These are phyloP conservation scores for Crocuta crocuta DNA, from an alignment of 2,113 vertebrate species.

Conservation along the genomic window DNA sequence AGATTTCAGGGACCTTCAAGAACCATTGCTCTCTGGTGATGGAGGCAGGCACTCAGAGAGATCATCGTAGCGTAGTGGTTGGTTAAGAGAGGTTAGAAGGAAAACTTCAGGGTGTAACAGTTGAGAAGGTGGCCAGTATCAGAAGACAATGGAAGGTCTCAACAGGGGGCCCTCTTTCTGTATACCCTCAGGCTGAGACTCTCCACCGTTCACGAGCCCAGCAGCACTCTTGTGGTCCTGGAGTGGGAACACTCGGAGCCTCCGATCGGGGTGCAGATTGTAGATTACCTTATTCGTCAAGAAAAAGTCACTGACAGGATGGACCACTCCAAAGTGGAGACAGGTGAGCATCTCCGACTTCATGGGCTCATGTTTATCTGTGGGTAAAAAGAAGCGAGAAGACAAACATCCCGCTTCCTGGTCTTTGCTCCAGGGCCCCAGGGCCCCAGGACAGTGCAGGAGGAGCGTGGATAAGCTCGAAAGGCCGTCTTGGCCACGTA, in stretches of 20 bases:
- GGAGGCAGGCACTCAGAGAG: not conserved
- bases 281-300: conserved; percentile 97
- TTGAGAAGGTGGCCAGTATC: not conserved
- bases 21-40: not conserved
- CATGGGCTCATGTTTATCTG: not conserved
- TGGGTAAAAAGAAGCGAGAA: not conserved
- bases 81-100: not conserved
- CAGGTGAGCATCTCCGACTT: conserved; percentile 87
- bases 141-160: not conserved
- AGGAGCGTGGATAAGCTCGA: not conserved
- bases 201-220: conserved; percentile 95
- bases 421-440: not conserved
- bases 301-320: conserved; percentile 97
- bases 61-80: not conserved
- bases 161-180: not conserved
- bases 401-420: not conserved
- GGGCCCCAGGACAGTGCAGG: fast-evolving
- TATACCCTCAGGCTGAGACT: conserved; percentile 90
- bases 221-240: conserved; percentile 96
- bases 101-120: fast-evolving
- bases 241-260: conserved; percentile 97
- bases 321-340: conserved; percentile 98
- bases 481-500: not conserved
- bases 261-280: conserved; percentile 95
- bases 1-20: not conserved